A percentile compares a stretch with the other conserved stretches of the same genome.
Evolutionary conservation across 2,113 vertebrate genomes (phyloP).

Genomic region (Rallus limicola): DNA sequence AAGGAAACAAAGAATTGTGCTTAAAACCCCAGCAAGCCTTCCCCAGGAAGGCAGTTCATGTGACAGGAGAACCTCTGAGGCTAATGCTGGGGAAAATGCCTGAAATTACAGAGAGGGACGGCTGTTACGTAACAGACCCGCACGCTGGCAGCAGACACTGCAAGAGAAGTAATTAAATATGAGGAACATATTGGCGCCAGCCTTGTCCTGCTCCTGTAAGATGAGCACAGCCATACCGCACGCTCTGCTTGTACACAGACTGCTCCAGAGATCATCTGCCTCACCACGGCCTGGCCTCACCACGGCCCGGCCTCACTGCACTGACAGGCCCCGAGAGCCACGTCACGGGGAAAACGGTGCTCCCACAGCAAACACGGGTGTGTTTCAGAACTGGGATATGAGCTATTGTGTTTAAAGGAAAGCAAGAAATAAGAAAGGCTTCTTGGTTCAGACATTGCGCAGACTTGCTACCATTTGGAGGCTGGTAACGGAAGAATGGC

Average conservation of each 20-base stretch:
- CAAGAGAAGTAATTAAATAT: neutral
- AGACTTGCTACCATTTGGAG: neutral
- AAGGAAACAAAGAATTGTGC: neutral
- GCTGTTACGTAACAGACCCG: neutral
- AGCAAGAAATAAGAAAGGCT: too few relatives aligned
- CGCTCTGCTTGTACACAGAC: neutral
- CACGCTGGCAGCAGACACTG: neutral
- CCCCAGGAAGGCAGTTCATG: neutral
- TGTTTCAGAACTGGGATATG: neutral
- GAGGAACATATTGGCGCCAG: neutral
- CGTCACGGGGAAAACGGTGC: neutral
- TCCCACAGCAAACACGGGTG: fast-evolving
- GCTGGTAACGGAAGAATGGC: neutral
- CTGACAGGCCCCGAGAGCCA: too few relatives aligned
- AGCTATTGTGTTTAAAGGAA: neutral
- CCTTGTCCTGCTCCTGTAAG: neutral
- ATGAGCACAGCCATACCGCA: neutral
- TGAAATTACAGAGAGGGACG: neutral
- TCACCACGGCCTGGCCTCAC: neutral
- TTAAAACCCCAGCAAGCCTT: neutral
- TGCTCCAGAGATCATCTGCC: neutral
- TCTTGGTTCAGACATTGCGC: neutral
- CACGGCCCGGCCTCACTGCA: neutral
- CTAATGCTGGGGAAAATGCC: neutral
- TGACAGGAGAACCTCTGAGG: neutral